Percentiles rank a stretch among this genome's conserved stretches.
phyloP scores from a whole-genome alignment of 2,797 vertebrate species.

The Synaphobranchus kaupii region DNA sequence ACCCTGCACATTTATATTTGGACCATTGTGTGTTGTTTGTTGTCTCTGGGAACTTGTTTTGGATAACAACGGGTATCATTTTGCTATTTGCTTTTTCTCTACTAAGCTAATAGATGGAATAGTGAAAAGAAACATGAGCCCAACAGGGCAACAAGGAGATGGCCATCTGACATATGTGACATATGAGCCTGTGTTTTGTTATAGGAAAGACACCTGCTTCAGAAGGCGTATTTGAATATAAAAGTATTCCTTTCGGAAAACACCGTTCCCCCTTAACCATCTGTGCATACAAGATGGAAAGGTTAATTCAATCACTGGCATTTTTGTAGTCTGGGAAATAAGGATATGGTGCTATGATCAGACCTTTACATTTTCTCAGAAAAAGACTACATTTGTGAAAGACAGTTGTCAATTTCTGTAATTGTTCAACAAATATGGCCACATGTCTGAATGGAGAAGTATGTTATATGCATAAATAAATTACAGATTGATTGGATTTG shows the following conservation, averaged over 20 bases:
- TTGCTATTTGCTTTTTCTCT: constrained; percentile 11
- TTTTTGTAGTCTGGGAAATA: not conserved
- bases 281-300: not conserved
- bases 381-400: not conserved
- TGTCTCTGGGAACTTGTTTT: constrained; percentile 24
- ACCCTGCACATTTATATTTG: not conserved
- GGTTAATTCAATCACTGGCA: not conserved
- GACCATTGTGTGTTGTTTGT: not conserved
- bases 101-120: constrained; percentile 17
- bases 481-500: too few species aligned
- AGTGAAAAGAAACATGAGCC: not conserved
- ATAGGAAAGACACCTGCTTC: not conserved
- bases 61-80: constrained; percentile 26
- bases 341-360: not conserved
- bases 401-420: too few species aligned
- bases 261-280: not conserved
- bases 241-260: not conserved
- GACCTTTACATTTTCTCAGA: not conserved
- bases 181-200: not conserved
- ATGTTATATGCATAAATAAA: too few species aligned
- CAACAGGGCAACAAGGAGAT: not conserved
- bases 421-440: too few species aligned
- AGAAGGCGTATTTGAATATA: not conserved
- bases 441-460: too few species aligned
- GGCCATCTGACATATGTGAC: constrained; percentile 2